These are phyloP conservation scores for Polydrusus pterygomalis DNA, from an alignment of 2,888 invertebrate species.

Conservation along the genomic window DNA sequence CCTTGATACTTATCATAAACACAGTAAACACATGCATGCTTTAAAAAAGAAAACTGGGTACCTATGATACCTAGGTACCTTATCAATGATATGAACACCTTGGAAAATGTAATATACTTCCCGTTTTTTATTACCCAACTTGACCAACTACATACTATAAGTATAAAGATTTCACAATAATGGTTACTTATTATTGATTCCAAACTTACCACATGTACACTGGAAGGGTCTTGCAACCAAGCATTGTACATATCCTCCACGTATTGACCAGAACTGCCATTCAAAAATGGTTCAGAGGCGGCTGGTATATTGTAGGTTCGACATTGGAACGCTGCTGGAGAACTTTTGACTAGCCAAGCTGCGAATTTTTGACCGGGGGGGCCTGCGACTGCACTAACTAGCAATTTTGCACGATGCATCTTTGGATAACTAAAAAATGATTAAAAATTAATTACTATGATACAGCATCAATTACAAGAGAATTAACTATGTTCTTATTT, in stretches of 20 bases:
- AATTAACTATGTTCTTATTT: neutral
- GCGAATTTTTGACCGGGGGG: constrained; percentile 81
- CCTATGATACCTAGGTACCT: too few relatives aligned
- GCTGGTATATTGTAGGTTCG: constrained; percentile 70
- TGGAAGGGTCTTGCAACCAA: constrained; percentile 94
- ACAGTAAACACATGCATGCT: too few relatives aligned
- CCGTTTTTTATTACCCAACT: too few relatives aligned
- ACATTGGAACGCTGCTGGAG: constrained; percentile 68
- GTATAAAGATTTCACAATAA: neutral
- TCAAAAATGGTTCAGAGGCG: constrained; percentile 92
- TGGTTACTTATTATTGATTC: too few relatives aligned
- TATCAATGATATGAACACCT: too few relatives aligned
- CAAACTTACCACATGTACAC: constrained; percentile 92
- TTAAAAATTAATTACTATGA: neutral
- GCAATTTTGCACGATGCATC: constrained; percentile 88
- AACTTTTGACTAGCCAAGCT: constrained; percentile 84
- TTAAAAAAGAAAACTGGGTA: too few relatives aligned
- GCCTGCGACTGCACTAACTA: constrained; percentile 80
- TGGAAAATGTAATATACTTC: too few relatives aligned
- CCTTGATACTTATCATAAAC: too few relatives aligned
- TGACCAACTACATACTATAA: too few relatives aligned
- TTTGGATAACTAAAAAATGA: constrained; percentile 17
- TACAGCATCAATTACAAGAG: constrained; percentile 9
- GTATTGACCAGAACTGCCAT: constrained; percentile 95
- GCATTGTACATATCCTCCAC: constrained; percentile 99